Evolutionary conservation across 2,888 invertebrate genomes (phyloP).

Genomic region (Pyralis farinalis): DNA sequence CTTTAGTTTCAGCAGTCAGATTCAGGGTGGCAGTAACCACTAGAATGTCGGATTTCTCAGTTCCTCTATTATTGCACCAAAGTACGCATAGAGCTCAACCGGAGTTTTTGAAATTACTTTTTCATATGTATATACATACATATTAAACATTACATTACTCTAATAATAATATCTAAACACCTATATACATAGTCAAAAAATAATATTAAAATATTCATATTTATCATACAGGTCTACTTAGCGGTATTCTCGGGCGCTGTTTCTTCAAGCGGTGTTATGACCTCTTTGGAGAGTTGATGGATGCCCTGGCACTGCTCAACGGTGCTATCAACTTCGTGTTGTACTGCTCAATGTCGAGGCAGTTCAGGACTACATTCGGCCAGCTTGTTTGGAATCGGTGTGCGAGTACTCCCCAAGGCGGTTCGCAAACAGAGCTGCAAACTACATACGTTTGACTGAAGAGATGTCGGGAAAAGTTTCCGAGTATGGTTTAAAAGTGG

Average conservation of each 20-base stretch:
- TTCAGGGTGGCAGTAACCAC: too few species aligned
- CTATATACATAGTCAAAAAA: too few species aligned
- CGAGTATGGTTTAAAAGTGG: background rate
- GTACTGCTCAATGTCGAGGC: conserved; percentile 96
- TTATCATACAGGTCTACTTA: conserved; percentile 78
- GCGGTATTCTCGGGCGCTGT: conserved; percentile 83
- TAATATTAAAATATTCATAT: too few species aligned
- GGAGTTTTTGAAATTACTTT: too few species aligned
- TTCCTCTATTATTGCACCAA: too few species aligned
- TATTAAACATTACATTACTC: too few species aligned
- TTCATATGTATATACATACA: too few species aligned
- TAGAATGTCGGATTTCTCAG: too few species aligned
- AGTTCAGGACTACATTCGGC: conserved; percentile 91
- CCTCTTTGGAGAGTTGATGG: conserved; percentile 92
- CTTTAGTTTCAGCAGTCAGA: too few species aligned
- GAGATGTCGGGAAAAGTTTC: background rate
- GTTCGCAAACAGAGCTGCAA: conserved; percentile 82
- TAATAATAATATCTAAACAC: too few species aligned
- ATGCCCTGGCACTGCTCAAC: conserved; percentile 93
- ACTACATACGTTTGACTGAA: conserved; percentile 82
- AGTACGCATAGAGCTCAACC: too few species aligned
- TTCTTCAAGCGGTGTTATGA: conserved; percentile 92
- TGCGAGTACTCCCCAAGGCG: conserved; percentile 65
- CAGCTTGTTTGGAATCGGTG: conserved; percentile 85
- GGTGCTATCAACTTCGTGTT: conserved; percentile 96